Percentiles rank a stretch among this genome's conserved stretches.
phyloP scores from a whole-genome alignment of 2,113 vertebrate genomes.

The Suncus etruscus region DNA sequence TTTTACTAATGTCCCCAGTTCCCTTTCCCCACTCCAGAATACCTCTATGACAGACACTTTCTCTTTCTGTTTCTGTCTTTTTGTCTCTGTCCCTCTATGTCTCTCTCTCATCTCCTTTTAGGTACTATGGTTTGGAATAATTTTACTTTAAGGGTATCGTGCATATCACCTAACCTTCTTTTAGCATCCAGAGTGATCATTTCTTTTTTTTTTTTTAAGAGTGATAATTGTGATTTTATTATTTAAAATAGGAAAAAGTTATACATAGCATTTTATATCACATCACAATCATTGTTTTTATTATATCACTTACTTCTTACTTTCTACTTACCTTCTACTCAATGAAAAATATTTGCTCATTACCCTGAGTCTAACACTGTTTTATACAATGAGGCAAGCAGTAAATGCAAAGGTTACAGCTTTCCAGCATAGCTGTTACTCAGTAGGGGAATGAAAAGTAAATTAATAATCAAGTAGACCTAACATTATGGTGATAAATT shows the following conservation, averaged over 20 bases:
- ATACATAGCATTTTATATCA: not conserved
- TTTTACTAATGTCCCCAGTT: too few species aligned
- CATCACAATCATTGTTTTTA: not conserved
- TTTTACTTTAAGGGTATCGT: too few species aligned
- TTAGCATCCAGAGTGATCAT: too few species aligned
- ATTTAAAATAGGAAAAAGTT: not conserved
- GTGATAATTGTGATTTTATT: too few species aligned
- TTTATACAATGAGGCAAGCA: not conserved
- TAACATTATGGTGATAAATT: not conserved
- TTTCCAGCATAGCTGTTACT: not conserved
- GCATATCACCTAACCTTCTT: too few species aligned
- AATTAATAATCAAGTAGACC: constrained; percentile 34
- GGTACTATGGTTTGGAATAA: too few species aligned
- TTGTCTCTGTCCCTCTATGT: too few species aligned
- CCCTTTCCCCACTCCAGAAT: too few species aligned
- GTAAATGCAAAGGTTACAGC: not conserved
- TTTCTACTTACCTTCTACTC: not conserved
- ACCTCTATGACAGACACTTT: too few species aligned
- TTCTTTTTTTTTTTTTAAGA: too few species aligned
- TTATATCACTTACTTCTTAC: not conserved
- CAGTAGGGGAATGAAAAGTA: constrained; percentile 7
- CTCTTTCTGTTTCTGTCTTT: too few species aligned
- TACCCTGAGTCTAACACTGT: not conserved
- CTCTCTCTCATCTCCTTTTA: too few species aligned
- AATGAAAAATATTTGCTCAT: not conserved